Conservation (phyloP, 2,113 vertebrate genomes). For the Stigmatopora argus region DNA sequence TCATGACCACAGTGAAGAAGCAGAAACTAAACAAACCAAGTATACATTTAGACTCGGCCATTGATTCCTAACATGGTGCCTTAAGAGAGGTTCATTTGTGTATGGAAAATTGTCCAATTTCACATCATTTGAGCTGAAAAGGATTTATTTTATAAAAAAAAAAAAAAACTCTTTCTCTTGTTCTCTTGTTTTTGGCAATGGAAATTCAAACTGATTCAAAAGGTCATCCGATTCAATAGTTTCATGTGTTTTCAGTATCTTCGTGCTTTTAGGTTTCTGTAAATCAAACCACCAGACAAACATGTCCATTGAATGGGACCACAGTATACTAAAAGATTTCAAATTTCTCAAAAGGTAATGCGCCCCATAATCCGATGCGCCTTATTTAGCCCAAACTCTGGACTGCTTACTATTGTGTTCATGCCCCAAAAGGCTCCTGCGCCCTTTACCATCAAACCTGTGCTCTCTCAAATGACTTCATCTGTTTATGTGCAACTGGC, state of each 20-base stretch:
- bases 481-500: constrained; percentile 4
- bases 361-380: too few species aligned
- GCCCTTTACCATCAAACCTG: constrained; percentile 22
- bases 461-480: constrained; percentile 18
- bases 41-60: neutral
- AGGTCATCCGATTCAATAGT: too few species aligned
- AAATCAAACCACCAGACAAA: too few species aligned
- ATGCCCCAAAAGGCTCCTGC: neutral
- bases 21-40: constrained; percentile 11
- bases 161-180: neutral
- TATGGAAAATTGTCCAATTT: neutral
- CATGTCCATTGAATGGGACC: too few species aligned
- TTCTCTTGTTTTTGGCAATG: too few species aligned
- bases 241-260: too few species aligned
- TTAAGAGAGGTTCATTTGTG: neutral
- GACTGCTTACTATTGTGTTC: neutral
- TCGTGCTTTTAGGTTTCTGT: too few species aligned
- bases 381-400: neutral
- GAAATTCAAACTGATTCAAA: too few species aligned
- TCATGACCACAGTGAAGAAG: constrained; percentile 2
- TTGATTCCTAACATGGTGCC: neutral
- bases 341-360: too few species aligned
- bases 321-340: too few species aligned
- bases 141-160: neutral
- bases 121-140: neutral